Evolutionary conservation across 2,888 invertebrate species (phyloP).

Genomic region (Synanthedon vespiformis): DNA sequence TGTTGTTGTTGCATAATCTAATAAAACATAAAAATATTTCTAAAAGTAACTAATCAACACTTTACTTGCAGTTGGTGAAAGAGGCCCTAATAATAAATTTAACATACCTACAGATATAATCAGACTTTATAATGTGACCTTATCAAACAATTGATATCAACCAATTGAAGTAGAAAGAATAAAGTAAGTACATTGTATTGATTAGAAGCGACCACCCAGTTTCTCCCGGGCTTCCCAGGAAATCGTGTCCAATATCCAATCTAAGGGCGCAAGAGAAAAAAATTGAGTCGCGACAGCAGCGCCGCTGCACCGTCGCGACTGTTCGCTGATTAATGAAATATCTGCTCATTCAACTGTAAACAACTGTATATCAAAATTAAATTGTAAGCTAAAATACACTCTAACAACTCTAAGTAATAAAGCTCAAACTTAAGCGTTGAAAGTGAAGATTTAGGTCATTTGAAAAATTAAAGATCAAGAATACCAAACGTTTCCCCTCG

Average conservation of each 20-base stretch:
- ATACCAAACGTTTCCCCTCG: slow-evolving; percentile 68
- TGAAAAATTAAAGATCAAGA: slow-evolving; percentile 23
- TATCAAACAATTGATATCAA: no score
- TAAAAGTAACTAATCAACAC: no score
- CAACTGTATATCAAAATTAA: slow-evolving; percentile 16
- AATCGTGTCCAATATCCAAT: slow-evolving; percentile 66
- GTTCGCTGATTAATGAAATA: slow-evolving; percentile 66
- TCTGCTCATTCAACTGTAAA: slow-evolving; percentile 53
- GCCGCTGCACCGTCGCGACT: slow-evolving; percentile 65
- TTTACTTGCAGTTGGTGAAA: no score
- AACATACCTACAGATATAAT: no score
- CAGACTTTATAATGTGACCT: no score
- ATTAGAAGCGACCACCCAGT: slow-evolving; percentile 53
- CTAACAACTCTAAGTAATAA: not conserved
- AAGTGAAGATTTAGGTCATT: slow-evolving; percentile 12
- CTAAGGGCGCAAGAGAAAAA: slow-evolving; percentile 66
- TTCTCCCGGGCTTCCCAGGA: slow-evolving; percentile 42
- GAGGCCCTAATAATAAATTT: no score
- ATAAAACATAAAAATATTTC: no score
- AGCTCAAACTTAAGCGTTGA: slow-evolving; percentile 6
- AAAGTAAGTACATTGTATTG: slow-evolving; percentile 12
- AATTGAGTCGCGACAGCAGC: slow-evolving; percentile 61
- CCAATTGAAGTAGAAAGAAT: no score
- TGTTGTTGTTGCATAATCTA: no score
- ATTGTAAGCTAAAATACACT: slow-evolving; percentile 8